A percentile compares a stretch with the other conserved stretches of the same genome.
Conservation (phyloP, 2,797 vertebrate genomes). For the Hydrocynus forskahlii region DNA sequence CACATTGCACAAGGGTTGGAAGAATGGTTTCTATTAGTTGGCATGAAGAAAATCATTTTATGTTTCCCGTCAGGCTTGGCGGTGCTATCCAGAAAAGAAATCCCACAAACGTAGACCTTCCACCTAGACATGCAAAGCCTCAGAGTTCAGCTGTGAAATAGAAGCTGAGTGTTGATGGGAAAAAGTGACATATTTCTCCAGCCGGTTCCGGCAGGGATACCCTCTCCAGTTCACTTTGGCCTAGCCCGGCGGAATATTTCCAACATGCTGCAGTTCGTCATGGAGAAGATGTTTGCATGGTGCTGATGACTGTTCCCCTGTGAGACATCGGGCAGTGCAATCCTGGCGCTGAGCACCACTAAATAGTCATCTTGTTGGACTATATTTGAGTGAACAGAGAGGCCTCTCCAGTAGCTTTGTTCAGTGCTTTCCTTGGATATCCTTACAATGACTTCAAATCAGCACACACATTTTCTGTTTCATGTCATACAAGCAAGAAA, state of each 20-base stretch:
- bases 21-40: background rate
- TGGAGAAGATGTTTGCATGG: slow-evolving; percentile 31
- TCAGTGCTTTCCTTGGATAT: background rate
- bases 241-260: slow-evolving; percentile 10
- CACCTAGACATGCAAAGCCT: slow-evolving; percentile 1
- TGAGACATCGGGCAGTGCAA: slow-evolving; percentile 19
- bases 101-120: slow-evolving; percentile 13
- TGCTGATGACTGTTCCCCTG: slow-evolving; percentile 43
- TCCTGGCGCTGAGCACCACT: slow-evolving; percentile 19
- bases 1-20: background rate
- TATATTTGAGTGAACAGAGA: background rate
- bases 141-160: slow-evolving; percentile 26
- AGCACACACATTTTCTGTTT: background rate
- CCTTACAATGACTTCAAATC: background rate
- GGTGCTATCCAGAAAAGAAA: background rate
- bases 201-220: slow-evolving; percentile 21
- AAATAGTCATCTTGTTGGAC: background rate
- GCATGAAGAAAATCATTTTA: slow-evolving; percentile 20
- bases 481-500: too few relatives aligned
- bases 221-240: slow-evolving; percentile 4
- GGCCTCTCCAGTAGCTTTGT: background rate
- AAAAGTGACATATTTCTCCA: background rate
- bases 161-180: background rate
- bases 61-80: slow-evolving; percentile 14
- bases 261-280: slow-evolving; percentile 13